Evolutionary conservation across 2,888 invertebrate genomes (phyloP), one percentile per base, ranked within the genome.

Genomic region (Agrotis segetum): DNA sequence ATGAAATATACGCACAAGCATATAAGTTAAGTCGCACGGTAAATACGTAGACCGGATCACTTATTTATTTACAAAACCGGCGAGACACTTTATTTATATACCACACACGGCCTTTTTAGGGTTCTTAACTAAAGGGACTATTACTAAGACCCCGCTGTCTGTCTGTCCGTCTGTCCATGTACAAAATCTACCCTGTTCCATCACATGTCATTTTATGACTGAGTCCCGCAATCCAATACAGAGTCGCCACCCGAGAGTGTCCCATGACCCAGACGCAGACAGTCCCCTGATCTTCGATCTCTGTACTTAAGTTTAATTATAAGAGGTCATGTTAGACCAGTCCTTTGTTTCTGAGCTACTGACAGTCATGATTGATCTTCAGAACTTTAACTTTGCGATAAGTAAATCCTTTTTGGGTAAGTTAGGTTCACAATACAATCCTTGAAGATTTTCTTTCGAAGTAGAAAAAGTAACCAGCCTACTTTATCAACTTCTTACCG

Each of bases 21-120:
- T 49, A 62, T 40, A 11, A 2, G 49, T 55, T 44, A 72, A 72
- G 24, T 16, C 47, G 3, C 16, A 59, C 58, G 16, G 58, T 65
- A 73, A 73, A 73, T 59, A 73, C 4, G 5, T 49, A 1, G 29
- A 16, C 21, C n/a, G 50, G 19, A 72, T 50, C 44, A 61, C 40
- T 50, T 34, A 46, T 64, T 58, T 7, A 65, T 47, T 59, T 40
- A 65, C 40, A 19, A 44, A 50, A 50, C 34, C 46, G 17, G 13
- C 11, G 11, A 0, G 9, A 65, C 3, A 40, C 34, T 24, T 24
- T 24, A 40, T 65, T 9, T 52, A 24, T 24, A 24, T 24, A 58
- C 47, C 6, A 7, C 29, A 21, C 7, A 44, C 3, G 9, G 16
- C 49, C 14, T 46, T 64, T 56, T 34, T 14, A 40, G 40, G 9